These are phyloP conservation scores for Chlorospingus flavigularis DNA, from an alignment of 2,797 vertebrate species.

Conservation along the genomic window DNA sequence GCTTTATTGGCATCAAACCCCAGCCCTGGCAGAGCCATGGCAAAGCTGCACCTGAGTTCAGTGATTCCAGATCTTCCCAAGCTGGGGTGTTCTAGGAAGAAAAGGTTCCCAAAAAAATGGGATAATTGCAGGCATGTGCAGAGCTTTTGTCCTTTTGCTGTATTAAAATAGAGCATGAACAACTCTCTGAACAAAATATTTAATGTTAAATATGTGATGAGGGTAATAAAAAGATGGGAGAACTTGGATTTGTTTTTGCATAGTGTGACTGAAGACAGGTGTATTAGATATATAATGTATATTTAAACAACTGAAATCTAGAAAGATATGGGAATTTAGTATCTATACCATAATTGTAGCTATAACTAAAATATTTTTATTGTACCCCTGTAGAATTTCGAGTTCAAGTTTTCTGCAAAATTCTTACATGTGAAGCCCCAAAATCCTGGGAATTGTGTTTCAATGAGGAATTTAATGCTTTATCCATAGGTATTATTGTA, in stretches of 20 bases:
- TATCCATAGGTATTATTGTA: not conserved
- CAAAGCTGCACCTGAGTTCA: not conserved
- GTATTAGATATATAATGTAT: not conserved
- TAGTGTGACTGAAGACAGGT: not conserved
- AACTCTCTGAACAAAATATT: not conserved
- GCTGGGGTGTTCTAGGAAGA: not conserved
- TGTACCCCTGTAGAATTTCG: not conserved
- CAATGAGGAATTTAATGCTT: not conserved
- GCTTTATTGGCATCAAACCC: not conserved
- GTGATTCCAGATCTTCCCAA: not conserved
- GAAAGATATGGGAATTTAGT: not conserved
- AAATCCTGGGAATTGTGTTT: not conserved
- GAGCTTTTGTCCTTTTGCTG: not conserved
- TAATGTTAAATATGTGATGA: not conserved
- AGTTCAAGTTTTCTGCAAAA: not conserved
- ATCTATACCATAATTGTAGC: not conserved
- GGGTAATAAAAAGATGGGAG: not conserved
- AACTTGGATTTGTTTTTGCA: not conserved
- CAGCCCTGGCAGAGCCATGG: not conserved
- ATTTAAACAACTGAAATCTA: rapidly evolving
- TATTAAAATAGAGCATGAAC: not conserved
- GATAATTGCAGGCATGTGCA: not conserved
- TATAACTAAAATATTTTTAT: not conserved
- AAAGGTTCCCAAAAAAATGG: not conserved
- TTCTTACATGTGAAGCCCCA: not conserved